phyloP scores from a whole-genome alignment of 1,140 invertebrate genomes.

The Laupala kohalensis region DNA sequence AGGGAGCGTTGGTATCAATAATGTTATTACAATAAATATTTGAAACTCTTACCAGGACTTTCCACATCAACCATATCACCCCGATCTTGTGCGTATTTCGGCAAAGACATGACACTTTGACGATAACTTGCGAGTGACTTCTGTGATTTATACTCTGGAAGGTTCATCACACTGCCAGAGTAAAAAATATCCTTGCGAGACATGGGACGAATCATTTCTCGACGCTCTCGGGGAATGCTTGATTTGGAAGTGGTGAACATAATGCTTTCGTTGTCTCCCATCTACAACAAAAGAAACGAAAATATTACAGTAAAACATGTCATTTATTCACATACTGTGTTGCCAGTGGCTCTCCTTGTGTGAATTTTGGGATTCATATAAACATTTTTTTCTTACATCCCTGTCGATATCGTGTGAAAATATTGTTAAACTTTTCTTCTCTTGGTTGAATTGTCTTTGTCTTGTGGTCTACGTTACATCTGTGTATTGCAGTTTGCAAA shows the following conservation, averaged over 20 bases:
- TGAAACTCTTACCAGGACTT: slow-evolving; percentile 27
- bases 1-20: too few species aligned
- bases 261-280: slow-evolving; percentile 19
- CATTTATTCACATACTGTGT: too few species aligned
- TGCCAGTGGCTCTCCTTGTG: too few species aligned
- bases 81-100: slow-evolving; percentile 35
- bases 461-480: too few species aligned
- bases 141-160: slow-evolving; percentile 84
- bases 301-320: background rate
- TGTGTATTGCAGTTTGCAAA: too few species aligned
- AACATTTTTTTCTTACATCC: too few species aligned
- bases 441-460: too few species aligned
- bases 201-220: slow-evolving; percentile 73
- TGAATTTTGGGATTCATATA: background rate
- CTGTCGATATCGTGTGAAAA: too few species aligned
- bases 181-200: slow-evolving; percentile 98
- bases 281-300: background rate
- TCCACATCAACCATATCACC: slow-evolving; percentile 39
- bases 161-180: slow-evolving; percentile 80
- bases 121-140: slow-evolving; percentile 79
- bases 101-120: slow-evolving; percentile 66
- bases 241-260: slow-evolving; percentile 31
- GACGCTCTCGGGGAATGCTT: slow-evolving; percentile 40
- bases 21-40: too few species aligned
- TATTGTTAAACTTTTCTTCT: too few species aligned